A percentile compares a stretch with the other conserved stretches of the same genome.
Conservation (phyloP, 2,888 invertebrate genomes). For the Folsomia candida region DNA sequence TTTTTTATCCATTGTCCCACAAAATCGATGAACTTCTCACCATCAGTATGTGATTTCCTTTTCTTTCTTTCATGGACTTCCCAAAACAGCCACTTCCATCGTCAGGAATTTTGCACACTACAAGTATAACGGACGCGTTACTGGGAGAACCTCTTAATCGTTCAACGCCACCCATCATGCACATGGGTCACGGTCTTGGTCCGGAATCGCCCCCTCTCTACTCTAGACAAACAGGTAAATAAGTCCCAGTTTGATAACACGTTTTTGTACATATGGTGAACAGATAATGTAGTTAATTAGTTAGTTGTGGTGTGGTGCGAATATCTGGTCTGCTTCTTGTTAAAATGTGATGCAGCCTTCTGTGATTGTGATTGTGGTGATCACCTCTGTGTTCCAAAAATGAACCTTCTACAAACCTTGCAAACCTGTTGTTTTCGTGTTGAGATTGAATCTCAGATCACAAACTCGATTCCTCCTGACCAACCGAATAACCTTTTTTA, state of each 20-base stretch:
- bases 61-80: too few relatives aligned
- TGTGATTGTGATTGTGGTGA: background rate
- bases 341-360: background rate
- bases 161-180: background rate
- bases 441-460: background rate
- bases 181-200: background rate
- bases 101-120: background rate
- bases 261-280: background rate
- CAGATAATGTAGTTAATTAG: background rate
- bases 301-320: background rate
- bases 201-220: background rate
- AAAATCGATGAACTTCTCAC: too few relatives aligned
- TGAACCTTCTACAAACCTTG: slow-evolving; percentile 6
- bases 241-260: background rate
- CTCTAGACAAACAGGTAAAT: slow-evolving; percentile 10
- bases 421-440: background rate
- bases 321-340: background rate
- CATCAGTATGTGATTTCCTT: too few relatives aligned
- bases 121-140: slow-evolving; percentile 7
- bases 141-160: background rate
- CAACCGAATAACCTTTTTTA: background rate
- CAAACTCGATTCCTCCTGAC: background rate
- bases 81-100: too few relatives aligned
- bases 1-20: too few relatives aligned
- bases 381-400: slow-evolving; percentile 8